Evolutionary conservation across 2,888 invertebrate species (phyloP).

Genomic region (Apodemia mormo): DNA sequence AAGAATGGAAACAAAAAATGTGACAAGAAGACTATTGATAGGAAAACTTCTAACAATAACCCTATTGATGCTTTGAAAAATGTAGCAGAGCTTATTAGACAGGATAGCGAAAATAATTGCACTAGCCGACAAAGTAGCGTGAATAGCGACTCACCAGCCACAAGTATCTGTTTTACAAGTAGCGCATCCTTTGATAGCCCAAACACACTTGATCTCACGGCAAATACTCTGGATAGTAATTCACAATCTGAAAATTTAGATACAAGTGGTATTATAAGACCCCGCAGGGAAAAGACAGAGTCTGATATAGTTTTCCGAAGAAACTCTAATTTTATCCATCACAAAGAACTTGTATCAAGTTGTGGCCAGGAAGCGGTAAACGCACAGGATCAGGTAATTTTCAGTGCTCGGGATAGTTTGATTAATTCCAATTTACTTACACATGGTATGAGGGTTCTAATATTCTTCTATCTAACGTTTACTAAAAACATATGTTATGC

Average conservation of each 20-base stretch:
- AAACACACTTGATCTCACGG: slow-evolving; percentile 66
- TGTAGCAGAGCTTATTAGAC: slow-evolving; percentile 68
- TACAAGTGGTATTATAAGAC: slow-evolving; percentile 77
- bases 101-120: slow-evolving; percentile 61
- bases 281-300: slow-evolving; percentile 93
- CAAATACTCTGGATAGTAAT: slow-evolving; percentile 58
- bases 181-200: slow-evolving; percentile 62
- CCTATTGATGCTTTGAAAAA: slow-evolving; percentile 72
- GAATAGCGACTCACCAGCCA: slow-evolving; percentile 70
- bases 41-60: slow-evolving; percentile 55
- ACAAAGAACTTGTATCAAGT: slow-evolving; percentile 65
- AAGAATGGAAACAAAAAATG: slow-evolving; percentile 64
- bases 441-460: slow-evolving; percentile 69
- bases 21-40: slow-evolving; percentile 52
- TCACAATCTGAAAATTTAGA: slow-evolving; percentile 46
- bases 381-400: slow-evolving; percentile 79
- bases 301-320: slow-evolving; percentile 90
- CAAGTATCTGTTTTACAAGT: slow-evolving; percentile 64
- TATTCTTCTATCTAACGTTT: slow-evolving; percentile 56
- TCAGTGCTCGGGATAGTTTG: slow-evolving; percentile 73
- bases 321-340: slow-evolving; percentile 72
- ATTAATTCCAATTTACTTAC: slow-evolving; percentile 64
- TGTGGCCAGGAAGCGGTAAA: slow-evolving; percentile 80
- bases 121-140: slow-evolving; percentile 69
- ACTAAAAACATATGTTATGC: slow-evolving; percentile 53